Evolutionary conservation across 1,140 invertebrate species (phyloP).

Genomic region (Apolygus lucorum): DNA sequence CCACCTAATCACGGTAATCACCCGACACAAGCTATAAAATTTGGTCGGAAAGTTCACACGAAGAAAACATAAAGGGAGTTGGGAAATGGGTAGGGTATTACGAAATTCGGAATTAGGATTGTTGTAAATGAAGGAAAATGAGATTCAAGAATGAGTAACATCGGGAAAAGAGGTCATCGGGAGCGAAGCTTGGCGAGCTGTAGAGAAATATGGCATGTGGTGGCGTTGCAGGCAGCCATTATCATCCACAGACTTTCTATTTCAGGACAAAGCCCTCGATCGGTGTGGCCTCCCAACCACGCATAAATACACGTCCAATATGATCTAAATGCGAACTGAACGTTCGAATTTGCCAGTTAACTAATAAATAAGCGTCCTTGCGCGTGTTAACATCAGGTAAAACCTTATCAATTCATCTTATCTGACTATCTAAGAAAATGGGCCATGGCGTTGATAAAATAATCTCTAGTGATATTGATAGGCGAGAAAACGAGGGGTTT

Average conservation of each 20-base stretch:
- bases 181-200: background rate
- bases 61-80: background rate
- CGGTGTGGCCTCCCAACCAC: background rate
- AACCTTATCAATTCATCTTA: constrained; percentile 31
- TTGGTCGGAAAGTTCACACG: background rate
- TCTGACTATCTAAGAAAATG: constrained; percentile 27
- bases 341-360: background rate
- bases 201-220: constrained; percentile 2
- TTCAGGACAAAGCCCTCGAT: constrained; percentile 3
- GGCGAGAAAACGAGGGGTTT: background rate
- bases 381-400: constrained; percentile 11
- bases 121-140: background rate
- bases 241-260: background rate
- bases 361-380: constrained; percentile 21
- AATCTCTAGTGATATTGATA: background rate
- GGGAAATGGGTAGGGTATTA: background rate
- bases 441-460: constrained; percentile 28
- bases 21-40: background rate
- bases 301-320: background rate
- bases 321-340: background rate
- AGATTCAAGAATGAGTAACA: no score
- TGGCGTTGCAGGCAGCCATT: background rate
- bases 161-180: no score
- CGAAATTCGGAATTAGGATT: background rate
- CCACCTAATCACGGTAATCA: background rate